A percentile compares a stretch with the other conserved stretches of the same genome.
These are phyloP conservation scores for Drosophila mauritiana DNA, from an alignment of 1,140 invertebrate species.

Conservation along the genomic window DNA sequence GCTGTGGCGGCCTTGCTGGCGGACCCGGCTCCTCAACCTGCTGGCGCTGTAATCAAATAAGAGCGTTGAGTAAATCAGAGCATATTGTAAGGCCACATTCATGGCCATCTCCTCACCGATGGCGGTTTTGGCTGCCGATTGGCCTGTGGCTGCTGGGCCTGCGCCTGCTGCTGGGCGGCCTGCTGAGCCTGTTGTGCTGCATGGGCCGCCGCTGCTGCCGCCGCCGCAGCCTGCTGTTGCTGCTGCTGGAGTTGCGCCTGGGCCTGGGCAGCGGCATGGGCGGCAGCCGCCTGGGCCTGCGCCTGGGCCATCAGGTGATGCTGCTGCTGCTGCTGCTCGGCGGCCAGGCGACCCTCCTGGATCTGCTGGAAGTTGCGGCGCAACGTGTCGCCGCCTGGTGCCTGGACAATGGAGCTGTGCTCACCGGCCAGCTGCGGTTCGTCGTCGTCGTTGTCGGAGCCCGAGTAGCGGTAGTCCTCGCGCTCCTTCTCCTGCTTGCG, in stretches of 20 bases:
- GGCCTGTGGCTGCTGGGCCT: constrained; percentile 84
- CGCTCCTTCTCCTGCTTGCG: constrained; percentile 95
- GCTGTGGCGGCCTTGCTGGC: constrained; percentile 93
- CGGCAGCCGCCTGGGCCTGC: constrained; percentile 82
- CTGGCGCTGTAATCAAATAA: constrained; percentile 79
- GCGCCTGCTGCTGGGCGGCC: constrained; percentile 84
- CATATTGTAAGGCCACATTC: no score
- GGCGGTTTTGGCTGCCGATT: constrained; percentile 84
- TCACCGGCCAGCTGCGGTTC: constrained; percentile 93
- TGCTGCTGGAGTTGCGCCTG: constrained; percentile 83
- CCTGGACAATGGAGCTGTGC: constrained; percentile 95
- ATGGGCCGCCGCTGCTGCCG: constrained; percentile 81
- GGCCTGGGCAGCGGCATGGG: constrained; percentile 84
- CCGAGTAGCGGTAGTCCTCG: constrained; percentile 93
- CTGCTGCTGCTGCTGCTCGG: constrained; percentile 82
- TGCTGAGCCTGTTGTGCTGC: constrained; percentile 59
- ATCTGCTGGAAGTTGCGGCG: constrained; percentile 99
- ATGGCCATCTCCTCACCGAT: constrained; percentile 54
- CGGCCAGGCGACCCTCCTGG: constrained; percentile 92
- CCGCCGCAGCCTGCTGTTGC: constrained; percentile 74
- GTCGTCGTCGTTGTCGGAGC: constrained; percentile 95
- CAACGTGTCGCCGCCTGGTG: constrained; percentile 94
- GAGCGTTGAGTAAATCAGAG: background rate
- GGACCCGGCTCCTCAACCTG: constrained; percentile 91
- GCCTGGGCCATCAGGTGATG: constrained; percentile 73